Evolutionary conservation across 2,888 invertebrate species (phyloP).

Genomic region (Neoitamus cyanurus): DNA sequence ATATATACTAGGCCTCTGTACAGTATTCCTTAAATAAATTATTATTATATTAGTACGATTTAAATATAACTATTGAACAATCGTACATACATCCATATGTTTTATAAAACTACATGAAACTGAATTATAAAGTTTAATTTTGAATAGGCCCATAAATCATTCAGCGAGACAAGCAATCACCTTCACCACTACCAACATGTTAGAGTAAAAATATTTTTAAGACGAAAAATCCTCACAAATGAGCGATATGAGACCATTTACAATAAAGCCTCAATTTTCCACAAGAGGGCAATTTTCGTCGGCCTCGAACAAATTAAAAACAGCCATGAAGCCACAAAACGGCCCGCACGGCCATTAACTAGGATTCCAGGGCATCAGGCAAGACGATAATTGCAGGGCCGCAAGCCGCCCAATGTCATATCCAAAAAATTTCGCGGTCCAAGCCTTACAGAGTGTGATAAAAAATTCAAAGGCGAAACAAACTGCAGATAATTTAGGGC

Average conservation of each 20-base stretch:
- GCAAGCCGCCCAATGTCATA: slow-evolving; percentile 13
- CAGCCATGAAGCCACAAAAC: background rate
- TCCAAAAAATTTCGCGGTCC: background rate
- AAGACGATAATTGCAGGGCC: slow-evolving; percentile 2
- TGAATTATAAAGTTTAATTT: background rate
- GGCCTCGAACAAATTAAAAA: slow-evolving; percentile 15
- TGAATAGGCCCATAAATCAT: background rate
- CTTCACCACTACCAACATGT: background rate
- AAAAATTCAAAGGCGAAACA: slow-evolving; percentile 25
- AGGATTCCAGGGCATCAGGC: background rate
- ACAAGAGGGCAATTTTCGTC: background rate
- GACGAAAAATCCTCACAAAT: background rate
- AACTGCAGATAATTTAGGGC: slow-evolving; percentile 43
- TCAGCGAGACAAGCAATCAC: background rate
- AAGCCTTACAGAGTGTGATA: background rate
- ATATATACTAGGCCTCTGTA: too few species aligned
- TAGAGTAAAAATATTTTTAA: background rate
- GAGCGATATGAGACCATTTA: background rate
- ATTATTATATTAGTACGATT: too few species aligned
- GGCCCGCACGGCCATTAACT: background rate
- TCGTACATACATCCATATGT: too few species aligned
- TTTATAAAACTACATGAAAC: too few species aligned
- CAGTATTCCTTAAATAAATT: too few species aligned
- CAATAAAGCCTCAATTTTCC: slow-evolving; percentile 2
- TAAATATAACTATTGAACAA: too few species aligned